A percentile compares a stretch with the other conserved stretches of the same genome.
Evolutionary conservation across 1,140 invertebrate genomes (phyloP).

Genomic region (Drepana arcuata): DNA sequence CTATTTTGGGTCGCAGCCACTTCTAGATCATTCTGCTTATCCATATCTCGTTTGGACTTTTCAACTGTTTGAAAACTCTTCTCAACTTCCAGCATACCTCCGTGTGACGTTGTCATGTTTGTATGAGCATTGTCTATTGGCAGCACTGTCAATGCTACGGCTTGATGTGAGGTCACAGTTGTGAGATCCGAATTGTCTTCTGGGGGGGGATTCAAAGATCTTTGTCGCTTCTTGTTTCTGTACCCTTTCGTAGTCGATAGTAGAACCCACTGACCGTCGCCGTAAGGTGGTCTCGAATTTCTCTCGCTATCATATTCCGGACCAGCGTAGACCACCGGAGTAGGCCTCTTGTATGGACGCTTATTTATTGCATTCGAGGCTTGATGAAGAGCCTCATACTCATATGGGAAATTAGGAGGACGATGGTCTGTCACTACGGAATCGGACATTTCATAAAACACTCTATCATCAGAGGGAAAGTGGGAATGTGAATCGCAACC

Average conservation of each 20-base stretch:
- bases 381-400: slow-evolving; percentile 53
- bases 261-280: slow-evolving; percentile 83
- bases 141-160: slow-evolving; percentile 80
- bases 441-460: slow-evolving; percentile 52
- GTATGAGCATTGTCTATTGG: slow-evolving; percentile 75
- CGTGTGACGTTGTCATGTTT: slow-evolving; percentile 82
- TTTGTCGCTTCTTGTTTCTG: slow-evolving; percentile 63
- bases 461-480: slow-evolving; percentile 41
- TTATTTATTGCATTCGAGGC: slow-evolving; percentile 28
- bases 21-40: slow-evolving; percentile 47
- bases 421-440: slow-evolving; percentile 78
- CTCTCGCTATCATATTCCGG: slow-evolving; percentile 45
- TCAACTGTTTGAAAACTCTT: slow-evolving; percentile 79
- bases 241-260: slow-evolving; percentile 84
- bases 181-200: slow-evolving; percentile 28
- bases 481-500: slow-evolving; percentile 58
- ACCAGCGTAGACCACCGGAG: slow-evolving; percentile 57
- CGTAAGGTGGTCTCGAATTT: slow-evolving; percentile 73
- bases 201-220: slow-evolving; percentile 45
- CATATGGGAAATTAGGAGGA: slow-evolving; percentile 77
- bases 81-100: slow-evolving; percentile 82
- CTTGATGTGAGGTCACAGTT: slow-evolving; percentile 64
- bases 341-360: slow-evolving; percentile 54
- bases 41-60: slow-evolving; percentile 65
- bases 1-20: slow-evolving; percentile 27